A percentile compares a stretch with the other conserved stretches of the same genome.
Evolutionary conservation across 35 echinoderm and acorn worm species (phyloP).

Genomic region (Heliocidaris erythrogramma): DNA sequence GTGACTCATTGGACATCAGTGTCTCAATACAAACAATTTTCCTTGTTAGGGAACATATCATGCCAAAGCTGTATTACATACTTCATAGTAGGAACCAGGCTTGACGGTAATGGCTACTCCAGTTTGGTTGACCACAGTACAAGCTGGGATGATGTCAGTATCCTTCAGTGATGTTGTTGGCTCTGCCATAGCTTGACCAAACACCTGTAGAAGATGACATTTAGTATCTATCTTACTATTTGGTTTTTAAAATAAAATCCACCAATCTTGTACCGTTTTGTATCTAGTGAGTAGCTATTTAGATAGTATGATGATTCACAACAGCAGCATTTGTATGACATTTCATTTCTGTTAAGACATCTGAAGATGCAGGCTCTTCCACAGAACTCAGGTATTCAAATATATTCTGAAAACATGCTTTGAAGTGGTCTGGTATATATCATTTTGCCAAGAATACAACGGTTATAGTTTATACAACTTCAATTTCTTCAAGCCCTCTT

Average conservation of each 20-base stretch:
- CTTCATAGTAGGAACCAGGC: slow-evolving; percentile 89
- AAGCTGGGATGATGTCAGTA: slow-evolving; percentile 72
- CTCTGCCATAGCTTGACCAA: slow-evolving; percentile 80
- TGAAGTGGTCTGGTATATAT: no score
- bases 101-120: slow-evolving; percentile 66
- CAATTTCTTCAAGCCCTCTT: no score
- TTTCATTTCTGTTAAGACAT: no score
- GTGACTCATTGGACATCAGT: background rate
- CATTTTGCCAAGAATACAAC: no score
- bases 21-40: background rate
- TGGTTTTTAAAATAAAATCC: background rate
- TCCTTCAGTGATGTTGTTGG: slow-evolving; percentile 63
- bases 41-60: background rate
- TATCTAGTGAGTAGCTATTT: background rate
- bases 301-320: no score
- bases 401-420: no score
- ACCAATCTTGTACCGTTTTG: background rate
- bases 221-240: background rate
- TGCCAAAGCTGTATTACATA: slow-evolving; percentile 27
- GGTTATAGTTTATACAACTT: no score
- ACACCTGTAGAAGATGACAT: slow-evolving; percentile 59
- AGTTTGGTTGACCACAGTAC: slow-evolving; percentile 71
- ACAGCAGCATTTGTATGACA: no score
- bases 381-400: no score
- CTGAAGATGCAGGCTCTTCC: no score